Conservation (phyloP, 2,888 invertebrate species). For the Galeruca laticollis region DNA sequence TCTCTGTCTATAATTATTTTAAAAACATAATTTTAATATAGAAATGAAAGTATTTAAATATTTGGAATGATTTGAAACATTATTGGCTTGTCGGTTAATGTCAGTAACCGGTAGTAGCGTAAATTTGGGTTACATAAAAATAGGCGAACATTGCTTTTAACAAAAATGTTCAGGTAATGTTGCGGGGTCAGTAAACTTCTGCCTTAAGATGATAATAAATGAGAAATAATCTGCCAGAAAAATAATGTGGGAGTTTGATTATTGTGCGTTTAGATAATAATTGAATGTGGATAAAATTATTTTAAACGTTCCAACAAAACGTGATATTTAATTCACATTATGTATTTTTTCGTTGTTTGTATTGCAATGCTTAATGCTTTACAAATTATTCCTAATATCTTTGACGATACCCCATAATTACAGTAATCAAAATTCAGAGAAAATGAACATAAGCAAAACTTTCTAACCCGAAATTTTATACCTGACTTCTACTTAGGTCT, state of each 20-base stretch:
- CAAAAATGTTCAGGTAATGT: constrained; percentile 22
- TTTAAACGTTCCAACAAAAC: background rate
- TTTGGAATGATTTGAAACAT: background rate
- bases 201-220: constrained; percentile 18
- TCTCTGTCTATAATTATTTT: background rate
- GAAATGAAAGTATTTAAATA: background rate
- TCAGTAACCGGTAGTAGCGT: constrained; percentile 26
- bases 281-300: background rate
- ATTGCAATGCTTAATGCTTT: background rate
- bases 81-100: background rate
- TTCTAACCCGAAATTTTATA: too few species aligned
- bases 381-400: background rate
- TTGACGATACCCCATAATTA: too few species aligned
- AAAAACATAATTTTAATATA: background rate
- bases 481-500: too few species aligned
- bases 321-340: background rate
- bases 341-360: background rate
- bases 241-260: constrained; percentile 9
- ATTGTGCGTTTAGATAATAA: constrained; percentile 11
- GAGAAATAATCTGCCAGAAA: constrained; percentile 18
- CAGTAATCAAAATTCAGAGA: background rate
- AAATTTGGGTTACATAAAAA: constrained; percentile 31
- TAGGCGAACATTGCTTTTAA: constrained; percentile 20
- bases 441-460: background rate
- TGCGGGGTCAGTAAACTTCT: constrained; percentile 25